Evolutionary conservation across 2,888 invertebrate genomes (phyloP), one percentile per base, ranked within the genome.

Genomic region (Myopa testacea): DNA sequence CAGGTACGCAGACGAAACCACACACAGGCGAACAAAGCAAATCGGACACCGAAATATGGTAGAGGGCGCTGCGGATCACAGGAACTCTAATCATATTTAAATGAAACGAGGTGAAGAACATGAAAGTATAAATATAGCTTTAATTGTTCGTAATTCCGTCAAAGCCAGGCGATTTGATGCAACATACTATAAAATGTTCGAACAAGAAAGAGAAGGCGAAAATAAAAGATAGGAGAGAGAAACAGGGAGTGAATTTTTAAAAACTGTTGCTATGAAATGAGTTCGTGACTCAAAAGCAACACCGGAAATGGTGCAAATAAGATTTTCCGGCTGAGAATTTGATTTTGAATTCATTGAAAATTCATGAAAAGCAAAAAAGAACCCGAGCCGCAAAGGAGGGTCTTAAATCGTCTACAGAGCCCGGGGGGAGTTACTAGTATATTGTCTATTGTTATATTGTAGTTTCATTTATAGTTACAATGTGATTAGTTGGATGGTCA

Each of bases 1-100:
- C 76, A 40, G 60, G 26, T 45, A 75, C 38, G 55, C 26, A 63
- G 60, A 62, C 60, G 40, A 26, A 58, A 63, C 14, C n/a, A 73
- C 63, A 19, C 14, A 63, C 1, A 50, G 50, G 19, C 45, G 16
- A 26, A 37, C 38, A 19, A 50, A 69, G 26, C 26, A 50, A 50
- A 50, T 50, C 14, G 14, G n/a, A 55, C 55, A n/a, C 55, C n/a
- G 55, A n/a, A 55, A n/a, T n/a, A 70, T 37, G 40, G 52, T 5
- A 37, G 38, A 16, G 19, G 45, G 7, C 26, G 52, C 37, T 14
- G 50, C 12, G n/a, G 34, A 40, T 37, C 26, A 63, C 26, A 26
- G 60, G 52, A 60, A 55, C 60, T 52, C 85, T 84, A 85, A 86
- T 86, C 85, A 85, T 86, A 86, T 86, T 86, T 86, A 86, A 86